These are phyloP conservation scores for Rhabdomys pumilio DNA, from an alignment of 2,797 vertebrate genomes.

Conservation along the genomic window DNA sequence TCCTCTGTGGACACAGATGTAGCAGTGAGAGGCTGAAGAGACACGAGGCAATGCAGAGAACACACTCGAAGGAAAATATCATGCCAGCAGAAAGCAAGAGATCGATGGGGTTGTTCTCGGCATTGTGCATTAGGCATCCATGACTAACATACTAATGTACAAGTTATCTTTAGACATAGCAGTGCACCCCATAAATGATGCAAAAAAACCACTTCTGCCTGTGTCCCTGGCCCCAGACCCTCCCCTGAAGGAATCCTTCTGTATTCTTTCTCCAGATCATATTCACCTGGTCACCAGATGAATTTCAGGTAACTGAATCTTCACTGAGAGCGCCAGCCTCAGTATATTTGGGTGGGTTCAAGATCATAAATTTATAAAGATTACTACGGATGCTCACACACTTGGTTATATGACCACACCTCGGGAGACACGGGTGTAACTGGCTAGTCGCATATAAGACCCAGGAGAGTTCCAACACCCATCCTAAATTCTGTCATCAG, in stretches of 20 bases:
- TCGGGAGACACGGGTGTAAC: no score
- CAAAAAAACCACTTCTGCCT: background rate
- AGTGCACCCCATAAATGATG: background rate
- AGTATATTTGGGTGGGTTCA: rapidly evolving
- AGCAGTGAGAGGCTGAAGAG: background rate
- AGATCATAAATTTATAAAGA: background rate
- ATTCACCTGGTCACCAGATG: background rate
- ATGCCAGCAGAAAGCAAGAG: background rate
- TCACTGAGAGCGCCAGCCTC: background rate
- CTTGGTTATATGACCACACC: background rate
- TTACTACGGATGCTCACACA: background rate
- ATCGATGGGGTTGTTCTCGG: background rate
- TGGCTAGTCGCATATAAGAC: background rate
- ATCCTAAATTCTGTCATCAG: background rate
- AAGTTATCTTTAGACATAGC: background rate
- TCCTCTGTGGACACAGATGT: constrained; percentile 55
- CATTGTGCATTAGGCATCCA: no score
- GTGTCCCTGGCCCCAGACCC: background rate
- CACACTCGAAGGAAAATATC: no score
- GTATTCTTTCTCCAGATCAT: rapidly evolving
- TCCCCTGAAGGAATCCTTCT: background rate
- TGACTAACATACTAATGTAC: background rate
- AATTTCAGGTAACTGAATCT: background rate
- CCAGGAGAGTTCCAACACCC: background rate
- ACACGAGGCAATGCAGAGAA: rapidly evolving